phyloP scores from a whole-genome alignment of 2,113 vertebrate species.

The Podiceps cristatus region DNA sequence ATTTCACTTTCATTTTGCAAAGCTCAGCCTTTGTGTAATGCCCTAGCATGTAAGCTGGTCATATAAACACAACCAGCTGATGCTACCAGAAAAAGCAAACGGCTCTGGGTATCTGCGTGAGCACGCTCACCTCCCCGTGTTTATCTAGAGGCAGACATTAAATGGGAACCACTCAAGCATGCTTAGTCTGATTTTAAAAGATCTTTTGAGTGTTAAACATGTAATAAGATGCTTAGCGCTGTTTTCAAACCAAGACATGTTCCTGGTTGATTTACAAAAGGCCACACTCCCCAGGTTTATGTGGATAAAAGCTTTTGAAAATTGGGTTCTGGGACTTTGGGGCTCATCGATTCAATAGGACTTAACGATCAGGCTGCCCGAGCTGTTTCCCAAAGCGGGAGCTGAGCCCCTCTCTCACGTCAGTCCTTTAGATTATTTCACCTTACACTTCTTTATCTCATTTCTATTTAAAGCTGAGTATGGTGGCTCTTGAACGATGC shows the following conservation, averaged over 20 bases:
- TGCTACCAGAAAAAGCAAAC: neutral
- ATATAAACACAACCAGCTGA: neutral
- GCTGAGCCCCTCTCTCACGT: neutral
- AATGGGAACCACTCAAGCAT: neutral
- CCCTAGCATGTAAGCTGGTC: neutral
- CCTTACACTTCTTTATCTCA: neutral
- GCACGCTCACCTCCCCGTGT: fast-evolving
- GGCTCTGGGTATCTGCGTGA: fast-evolving
- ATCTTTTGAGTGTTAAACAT: neutral
- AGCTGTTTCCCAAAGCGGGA: neutral
- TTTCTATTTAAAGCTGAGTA: neutral
- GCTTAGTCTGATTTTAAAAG: neutral
- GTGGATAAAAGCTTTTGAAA: neutral
- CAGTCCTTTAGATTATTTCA: neutral
- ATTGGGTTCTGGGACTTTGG: neutral
- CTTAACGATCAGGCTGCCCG: neutral
- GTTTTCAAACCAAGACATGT: neutral
- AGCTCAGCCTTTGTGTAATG: neutral
- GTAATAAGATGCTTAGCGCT: neutral
- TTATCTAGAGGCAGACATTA: neutral
- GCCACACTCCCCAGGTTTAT: neutral
- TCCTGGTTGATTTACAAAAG: neutral
- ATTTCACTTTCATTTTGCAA: conserved; percentile 41
- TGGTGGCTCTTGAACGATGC: neutral
- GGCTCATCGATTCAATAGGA: neutral